Evolutionary conservation across 2,797 vertebrate genomes (phyloP).

Genomic region (Picus viridis): DNA sequence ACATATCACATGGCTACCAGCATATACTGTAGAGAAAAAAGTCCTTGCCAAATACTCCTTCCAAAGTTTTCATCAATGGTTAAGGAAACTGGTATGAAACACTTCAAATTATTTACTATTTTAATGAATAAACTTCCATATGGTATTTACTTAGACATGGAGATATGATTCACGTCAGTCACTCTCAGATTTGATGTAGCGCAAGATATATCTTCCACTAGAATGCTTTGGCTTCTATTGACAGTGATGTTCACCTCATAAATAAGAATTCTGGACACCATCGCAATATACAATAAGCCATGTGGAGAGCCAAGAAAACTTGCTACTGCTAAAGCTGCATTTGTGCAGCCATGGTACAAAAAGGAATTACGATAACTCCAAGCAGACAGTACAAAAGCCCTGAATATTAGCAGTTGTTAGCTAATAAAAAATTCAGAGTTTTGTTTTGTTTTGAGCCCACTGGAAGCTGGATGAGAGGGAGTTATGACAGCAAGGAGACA

Average conservation of each 20-base stretch:
- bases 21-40: not conserved
- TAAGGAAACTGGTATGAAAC: not conserved
- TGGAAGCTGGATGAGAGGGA: constrained; percentile 30
- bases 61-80: not conserved
- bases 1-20: not conserved
- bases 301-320: not conserved
- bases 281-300: not conserved
- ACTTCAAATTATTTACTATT: not conserved
- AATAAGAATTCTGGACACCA: not conserved
- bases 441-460: constrained; percentile 29
- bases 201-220: not conserved
- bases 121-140: not conserved
- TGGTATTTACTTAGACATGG: not conserved
- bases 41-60: not conserved
- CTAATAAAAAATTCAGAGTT: constrained; percentile 9
- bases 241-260: not conserved
- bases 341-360: not conserved
- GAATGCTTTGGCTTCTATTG: not conserved
- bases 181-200: not conserved
- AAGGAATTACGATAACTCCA: not conserved
- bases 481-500: constrained; percentile 42
- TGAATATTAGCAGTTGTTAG: not conserved
- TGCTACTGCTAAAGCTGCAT: not conserved
- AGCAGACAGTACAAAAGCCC: not conserved
- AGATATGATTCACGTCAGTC: not conserved